Evolutionary conservation across 2,888 invertebrate species (phyloP), one percentile per base, ranked within the genome.

Genomic region (Athripsodes cinereus): DNA sequence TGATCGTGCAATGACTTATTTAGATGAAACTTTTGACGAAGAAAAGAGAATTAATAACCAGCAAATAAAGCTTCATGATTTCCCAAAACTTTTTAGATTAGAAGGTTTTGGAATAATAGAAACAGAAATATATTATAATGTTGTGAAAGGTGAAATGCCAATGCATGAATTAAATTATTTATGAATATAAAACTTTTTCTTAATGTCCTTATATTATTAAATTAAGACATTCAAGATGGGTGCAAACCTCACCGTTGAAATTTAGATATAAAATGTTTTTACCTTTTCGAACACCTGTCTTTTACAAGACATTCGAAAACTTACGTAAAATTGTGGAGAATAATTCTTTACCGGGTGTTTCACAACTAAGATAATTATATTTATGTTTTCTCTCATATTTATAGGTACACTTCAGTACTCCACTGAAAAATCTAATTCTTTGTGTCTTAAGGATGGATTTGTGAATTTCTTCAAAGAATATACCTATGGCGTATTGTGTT

Each of bases 1-100:
- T 16, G 40, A 40, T 40, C 13, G 40, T 5, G 40, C 40, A 3
- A 40, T 40, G 40, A 8, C 40, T 8, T 40, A 40, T 40, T 13
- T 40, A 13, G 40, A 13, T 16, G 8, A 40, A 40, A 40, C 40
- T 3, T 8, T 40, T 40, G 40, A n/a, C n/a, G 40, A 40, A 40
- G 40, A 40, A 8, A 40, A 40, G 13, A 40, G 13, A 13, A 13
- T 5, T 40, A 13, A 40, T 8, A 13, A 3, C 13, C 13, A 40
- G 5, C n/a, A 3, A 16, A 40, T 40, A 40, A 40, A 5, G 2
- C 13, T 40, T 16, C 40, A 40, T 5, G 40, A 40, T 20, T 55
- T 16, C 49, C 55, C 13, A 31, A 55, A 19, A 55, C 55, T 1
- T 40, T 56, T 44, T 22, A 40, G 21, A 44, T 56, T 19, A 20